phyloP scores from a whole-genome alignment of 2,888 invertebrate species.

The Silvanus unidentatus region DNA sequence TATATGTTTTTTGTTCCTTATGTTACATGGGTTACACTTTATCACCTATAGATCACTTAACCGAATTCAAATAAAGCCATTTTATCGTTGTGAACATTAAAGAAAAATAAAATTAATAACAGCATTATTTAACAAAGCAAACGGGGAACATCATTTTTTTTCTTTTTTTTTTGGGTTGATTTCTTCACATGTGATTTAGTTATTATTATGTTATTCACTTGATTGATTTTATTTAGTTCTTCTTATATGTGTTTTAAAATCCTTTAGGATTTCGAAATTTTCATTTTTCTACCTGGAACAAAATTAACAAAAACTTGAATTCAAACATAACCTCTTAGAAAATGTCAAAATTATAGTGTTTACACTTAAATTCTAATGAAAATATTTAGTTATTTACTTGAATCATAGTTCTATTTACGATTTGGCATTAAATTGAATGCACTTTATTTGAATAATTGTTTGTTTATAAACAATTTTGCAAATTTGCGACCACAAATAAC shows the following conservation, averaged over 20 bases:
- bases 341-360: conserved; percentile 25
- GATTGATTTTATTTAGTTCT: background rate
- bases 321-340: conserved; percentile 39
- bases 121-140: conserved; percentile 35
- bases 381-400: background rate
- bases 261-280: background rate
- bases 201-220: background rate
- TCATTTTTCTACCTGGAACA: conserved; percentile 31
- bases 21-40: background rate
- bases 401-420: background rate
- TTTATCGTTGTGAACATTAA: conserved; percentile 39
- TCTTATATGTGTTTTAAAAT: background rate
- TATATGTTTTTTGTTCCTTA: background rate
- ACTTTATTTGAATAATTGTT: conserved; percentile 3
- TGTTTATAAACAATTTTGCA: conserved; percentile 45
- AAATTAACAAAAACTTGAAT: conserved; percentile 32
- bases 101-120: conserved; percentile 24
- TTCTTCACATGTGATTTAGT: background rate
- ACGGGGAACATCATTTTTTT: conserved; percentile 20
- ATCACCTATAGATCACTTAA: conserved; percentile 28
- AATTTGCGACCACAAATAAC: conserved; percentile 42
- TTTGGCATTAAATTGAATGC: conserved; percentile 7
- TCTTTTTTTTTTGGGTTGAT: background rate
- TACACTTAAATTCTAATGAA: conserved; percentile 4
- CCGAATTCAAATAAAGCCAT: conserved; percentile 49